Evolutionary conservation across 2,113 vertebrate genomes (phyloP).

Genomic region (Dasypus novemcinctus): DNA sequence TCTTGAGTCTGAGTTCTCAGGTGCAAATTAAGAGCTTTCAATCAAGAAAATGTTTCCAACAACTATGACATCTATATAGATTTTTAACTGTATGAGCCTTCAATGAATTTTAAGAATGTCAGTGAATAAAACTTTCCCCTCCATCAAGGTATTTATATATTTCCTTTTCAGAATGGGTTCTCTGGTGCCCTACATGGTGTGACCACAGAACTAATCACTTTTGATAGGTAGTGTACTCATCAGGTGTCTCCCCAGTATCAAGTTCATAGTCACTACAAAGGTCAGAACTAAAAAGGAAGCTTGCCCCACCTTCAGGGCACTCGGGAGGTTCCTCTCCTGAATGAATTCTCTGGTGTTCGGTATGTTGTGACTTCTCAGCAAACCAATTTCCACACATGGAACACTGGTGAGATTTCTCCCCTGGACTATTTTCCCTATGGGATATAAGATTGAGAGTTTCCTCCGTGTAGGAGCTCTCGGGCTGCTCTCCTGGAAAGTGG

Average conservation of each 20-base stretch:
- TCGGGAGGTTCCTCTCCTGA: conserved; percentile 74
- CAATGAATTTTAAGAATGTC: conserved; percentile 53
- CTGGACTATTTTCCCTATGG: conserved; percentile 67
- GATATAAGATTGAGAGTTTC: conserved; percentile 61
- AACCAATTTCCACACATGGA: conserved; percentile 76
- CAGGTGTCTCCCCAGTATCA: conserved; percentile 71
- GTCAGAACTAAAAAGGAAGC: conserved; percentile 73
- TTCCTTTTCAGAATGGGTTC: conserved; percentile 75
- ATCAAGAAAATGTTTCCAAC: conserved; percentile 74
- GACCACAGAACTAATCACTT: conserved; percentile 72
- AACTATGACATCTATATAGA: conserved; percentile 70
- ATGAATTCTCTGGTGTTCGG: conserved; percentile 73
- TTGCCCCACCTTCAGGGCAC: conserved; percentile 72
- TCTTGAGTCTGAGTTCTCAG: conserved; percentile 70
- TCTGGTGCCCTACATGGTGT: conserved; percentile 76
- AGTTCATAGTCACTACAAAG: conserved; percentile 72
- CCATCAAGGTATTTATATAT: conserved; percentile 75
- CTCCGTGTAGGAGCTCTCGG: conserved; percentile 58
- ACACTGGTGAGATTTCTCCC: conserved; percentile 64
- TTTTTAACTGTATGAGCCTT: conserved; percentile 75
- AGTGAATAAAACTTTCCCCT: conserved; percentile 46
- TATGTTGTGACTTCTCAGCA: conserved; percentile 72
- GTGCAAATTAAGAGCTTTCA: conserved; percentile 72
- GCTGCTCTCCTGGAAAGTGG: conserved; percentile 52
- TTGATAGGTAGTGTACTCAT: conserved; percentile 73